Base-by-base conservation (phyloP, 1,140 invertebrate species). In the Mercenaria mercenaria region DNA sequence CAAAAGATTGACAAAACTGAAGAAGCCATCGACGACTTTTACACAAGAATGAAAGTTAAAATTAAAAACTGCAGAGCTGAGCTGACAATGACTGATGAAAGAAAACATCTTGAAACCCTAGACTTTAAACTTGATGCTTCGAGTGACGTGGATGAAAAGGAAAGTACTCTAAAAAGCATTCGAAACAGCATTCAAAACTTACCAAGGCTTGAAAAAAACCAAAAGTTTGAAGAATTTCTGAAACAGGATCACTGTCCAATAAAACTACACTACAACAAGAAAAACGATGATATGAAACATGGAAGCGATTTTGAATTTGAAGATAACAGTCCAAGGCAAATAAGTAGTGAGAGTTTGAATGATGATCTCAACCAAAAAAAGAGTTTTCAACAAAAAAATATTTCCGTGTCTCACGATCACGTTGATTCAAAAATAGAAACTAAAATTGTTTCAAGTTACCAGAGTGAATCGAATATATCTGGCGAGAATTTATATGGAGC, bases 271-370 rank as follows among this genome's bases (percentile, higher is more conserved):
- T 13, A n/a, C 23, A n/a, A 8, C 20, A 11, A 67, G 3, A 10
- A 4, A 8, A 8, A 34, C 20, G n/a, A 67, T 13, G 26, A 29
- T 32, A 37, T 10, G 10, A 26, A 67, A 6, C 32, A 32, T 67
- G 61, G 32, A 67, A 67, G 61, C 23, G 61, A 67, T 26, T 67
- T 67, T 67, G 61, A 67, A 61, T 13, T 4, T 67, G 61, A 67
- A 32, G 23, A 15, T 11, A 6, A 29, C 10, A 20, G 32, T 1
- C 4, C 11, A 2, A 37, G 32, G 10, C 13, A 10, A 37, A 20
- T 6, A 6, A 67, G 61, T 32, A n/a, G 23, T 4, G 11, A 37
- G 2, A 67, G 32, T 1, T 29, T 10, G 10, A 37, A 20, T 29
- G 6, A 29, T 10, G 11, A 37, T 11, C 10, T 34, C 61, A 15